Evolutionary conservation across 2,113 vertebrate species (phyloP).

Genomic region (Herpetotheres cachinnans): DNA sequence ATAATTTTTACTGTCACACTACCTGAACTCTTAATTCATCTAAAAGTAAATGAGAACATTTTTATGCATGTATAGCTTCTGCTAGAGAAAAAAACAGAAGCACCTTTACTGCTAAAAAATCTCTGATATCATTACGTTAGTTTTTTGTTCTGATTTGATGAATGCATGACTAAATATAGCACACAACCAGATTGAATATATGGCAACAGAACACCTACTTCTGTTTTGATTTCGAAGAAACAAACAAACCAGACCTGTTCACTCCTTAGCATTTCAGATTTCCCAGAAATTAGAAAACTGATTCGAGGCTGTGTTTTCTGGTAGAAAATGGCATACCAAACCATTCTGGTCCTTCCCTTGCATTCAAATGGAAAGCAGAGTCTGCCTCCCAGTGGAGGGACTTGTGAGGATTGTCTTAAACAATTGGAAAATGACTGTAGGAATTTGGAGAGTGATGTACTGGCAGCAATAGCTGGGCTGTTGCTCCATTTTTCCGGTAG

Average conservation of each 20-base stretch:
- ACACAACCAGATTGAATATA: not conserved
- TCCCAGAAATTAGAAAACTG: not conserved
- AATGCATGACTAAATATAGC: not conserved
- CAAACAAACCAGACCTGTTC: not conserved
- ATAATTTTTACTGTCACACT: not conserved
- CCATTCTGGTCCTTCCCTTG: not conserved
- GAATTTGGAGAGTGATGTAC: not conserved
- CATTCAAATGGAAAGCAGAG: not conserved
- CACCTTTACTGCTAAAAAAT: not conserved
- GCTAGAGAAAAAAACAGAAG: not conserved
- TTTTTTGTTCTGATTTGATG: not conserved
- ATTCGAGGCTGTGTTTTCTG: not conserved
- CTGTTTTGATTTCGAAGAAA: not conserved
- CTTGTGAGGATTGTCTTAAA: not conserved
- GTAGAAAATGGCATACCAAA: not conserved
- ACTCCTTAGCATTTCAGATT: not conserved
- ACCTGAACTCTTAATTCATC: not conserved
- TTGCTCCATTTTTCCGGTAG: not conserved
- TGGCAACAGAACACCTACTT: not conserved
- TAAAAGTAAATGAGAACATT: not conserved
- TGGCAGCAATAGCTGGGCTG: not conserved
- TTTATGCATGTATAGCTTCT: not conserved
- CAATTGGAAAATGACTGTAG: not conserved
- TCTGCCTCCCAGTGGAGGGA: slow-evolving; percentile 50
- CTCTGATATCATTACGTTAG: not conserved